Evolutionary conservation across 2,888 invertebrate genomes (phyloP), one percentile per base, ranked within the genome.

Genomic region (Nymphalis polychloros): DNA sequence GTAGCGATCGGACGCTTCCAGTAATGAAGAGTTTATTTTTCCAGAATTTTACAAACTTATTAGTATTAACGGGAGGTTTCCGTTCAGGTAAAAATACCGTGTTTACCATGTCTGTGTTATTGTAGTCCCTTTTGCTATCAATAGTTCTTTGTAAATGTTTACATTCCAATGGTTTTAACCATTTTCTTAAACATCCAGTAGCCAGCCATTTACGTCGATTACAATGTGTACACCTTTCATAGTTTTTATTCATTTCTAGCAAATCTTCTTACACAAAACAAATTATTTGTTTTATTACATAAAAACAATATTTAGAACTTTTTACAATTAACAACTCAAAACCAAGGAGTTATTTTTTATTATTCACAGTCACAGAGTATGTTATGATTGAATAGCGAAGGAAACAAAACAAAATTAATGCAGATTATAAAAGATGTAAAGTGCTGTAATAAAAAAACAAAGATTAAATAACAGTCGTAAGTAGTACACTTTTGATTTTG

Each of bases 131-230:
- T 82, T 90, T 91, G 77, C 77, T 88, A 81, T 92, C 92, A 78
- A 88, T 86, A 76, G 81, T 88, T 79, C 91, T 79, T 80, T 90
- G 91, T 75, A 88, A 84, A 85, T 92, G 92, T 90, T 92, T 92
- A 88, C 91, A 92, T 89, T 92, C 92, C 82, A 90, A 79, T 65
- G 92, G 92, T 77, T 90, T 92, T 73, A 91, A 82, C 92, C 91
- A 92, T 81, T 90, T 92, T 64, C 92, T 88, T 75, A 92, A 88
- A 76, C 91, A 92, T 72, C 91, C 91, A 72, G 90, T 84, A 75
- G 89, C 83, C 47, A 92, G 87, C 90, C 92, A 91, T 80, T 90
- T 92, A 70, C 91, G 89, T 65, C 90, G 87, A 79, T 89, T 92
- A 76, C 92, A 92, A 78, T 90, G 84, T 69, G 86, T 85, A 77